Conservation (phyloP, 2,113 vertebrate genomes). For the Caretta caretta region DNA sequence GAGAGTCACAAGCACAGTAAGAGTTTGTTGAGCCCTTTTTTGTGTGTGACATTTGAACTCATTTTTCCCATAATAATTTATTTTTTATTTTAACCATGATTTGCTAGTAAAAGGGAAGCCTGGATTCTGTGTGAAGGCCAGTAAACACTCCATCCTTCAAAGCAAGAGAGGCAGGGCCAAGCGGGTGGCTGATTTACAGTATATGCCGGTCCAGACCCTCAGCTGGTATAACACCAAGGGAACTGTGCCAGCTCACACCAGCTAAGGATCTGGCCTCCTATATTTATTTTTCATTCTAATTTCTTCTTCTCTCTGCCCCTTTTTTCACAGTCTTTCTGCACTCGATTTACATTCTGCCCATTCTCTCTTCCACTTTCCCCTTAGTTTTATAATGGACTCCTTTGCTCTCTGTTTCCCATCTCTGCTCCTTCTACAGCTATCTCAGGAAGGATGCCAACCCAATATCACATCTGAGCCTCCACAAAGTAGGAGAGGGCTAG, state of each 20-base stretch:
- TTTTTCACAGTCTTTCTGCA: not conserved
- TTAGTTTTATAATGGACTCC: too few relatives aligned
- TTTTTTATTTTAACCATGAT: not conserved
- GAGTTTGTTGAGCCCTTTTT: not conserved
- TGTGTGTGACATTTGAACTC: rapidly evolving
- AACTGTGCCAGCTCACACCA: not conserved
- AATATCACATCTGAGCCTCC: rapidly evolving
- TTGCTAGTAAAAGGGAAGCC: not conserved
- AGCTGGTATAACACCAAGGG: rapidly evolving
- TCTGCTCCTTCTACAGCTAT: not conserved
- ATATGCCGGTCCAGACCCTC: not conserved
- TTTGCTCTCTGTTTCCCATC: not conserved
- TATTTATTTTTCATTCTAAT: not conserved
- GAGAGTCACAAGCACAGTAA: not conserved
- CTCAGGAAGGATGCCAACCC: rapidly evolving
- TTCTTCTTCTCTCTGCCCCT: not conserved
- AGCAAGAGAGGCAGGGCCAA: not conserved
- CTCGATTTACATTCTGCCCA: not conserved
- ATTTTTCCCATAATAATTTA: not conserved
- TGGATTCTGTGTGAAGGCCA: not conserved
- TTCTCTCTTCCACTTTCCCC: not conserved
- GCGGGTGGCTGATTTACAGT: not conserved
- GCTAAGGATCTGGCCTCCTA: not conserved
- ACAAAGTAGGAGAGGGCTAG: rapidly evolving
- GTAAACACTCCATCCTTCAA: not conserved